Conservation (phyloP, 2,113 vertebrate genomes). For the Lasiurus cinereus region DNA sequence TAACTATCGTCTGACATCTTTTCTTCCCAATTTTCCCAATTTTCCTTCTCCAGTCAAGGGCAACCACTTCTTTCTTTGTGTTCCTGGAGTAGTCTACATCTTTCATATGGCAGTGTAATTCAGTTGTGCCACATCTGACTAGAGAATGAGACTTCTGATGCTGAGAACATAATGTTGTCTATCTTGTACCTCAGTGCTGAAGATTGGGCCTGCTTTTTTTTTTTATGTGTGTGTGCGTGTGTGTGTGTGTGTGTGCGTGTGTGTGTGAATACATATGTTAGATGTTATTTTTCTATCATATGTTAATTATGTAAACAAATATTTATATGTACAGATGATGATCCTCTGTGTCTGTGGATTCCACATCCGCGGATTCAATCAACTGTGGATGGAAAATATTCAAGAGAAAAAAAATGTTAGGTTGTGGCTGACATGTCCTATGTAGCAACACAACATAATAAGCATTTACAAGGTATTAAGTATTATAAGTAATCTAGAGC, state of each 20-base stretch:
- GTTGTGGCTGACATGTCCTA: neutral
- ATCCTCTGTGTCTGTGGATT: neutral
- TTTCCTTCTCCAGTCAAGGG: neutral
- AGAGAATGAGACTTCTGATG: neutral
- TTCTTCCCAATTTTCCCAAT: neutral
- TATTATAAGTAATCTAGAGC: neutral
- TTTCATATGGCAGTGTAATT: neutral
- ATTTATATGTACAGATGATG: neutral
- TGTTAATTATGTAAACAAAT: neutral
- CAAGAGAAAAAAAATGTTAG: neutral
- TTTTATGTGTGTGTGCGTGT: neutral
- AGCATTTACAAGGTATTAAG: neutral
- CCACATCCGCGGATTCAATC: neutral
- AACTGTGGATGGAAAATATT: neutral
- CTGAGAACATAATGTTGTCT: neutral
- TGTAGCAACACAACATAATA: neutral
- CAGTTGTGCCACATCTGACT: neutral
- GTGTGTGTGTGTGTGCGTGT: too few relatives aligned
- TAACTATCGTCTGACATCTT: neutral
- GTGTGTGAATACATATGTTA: neutral
- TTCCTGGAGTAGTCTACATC: neutral
- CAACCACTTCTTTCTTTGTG: neutral
- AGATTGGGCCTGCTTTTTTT: neutral
- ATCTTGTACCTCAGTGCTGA: neutral
- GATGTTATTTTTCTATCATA: neutral